Evolutionary conservation across 2,888 invertebrate species (phyloP).

Genomic region (Diarsia mendica): DNA sequence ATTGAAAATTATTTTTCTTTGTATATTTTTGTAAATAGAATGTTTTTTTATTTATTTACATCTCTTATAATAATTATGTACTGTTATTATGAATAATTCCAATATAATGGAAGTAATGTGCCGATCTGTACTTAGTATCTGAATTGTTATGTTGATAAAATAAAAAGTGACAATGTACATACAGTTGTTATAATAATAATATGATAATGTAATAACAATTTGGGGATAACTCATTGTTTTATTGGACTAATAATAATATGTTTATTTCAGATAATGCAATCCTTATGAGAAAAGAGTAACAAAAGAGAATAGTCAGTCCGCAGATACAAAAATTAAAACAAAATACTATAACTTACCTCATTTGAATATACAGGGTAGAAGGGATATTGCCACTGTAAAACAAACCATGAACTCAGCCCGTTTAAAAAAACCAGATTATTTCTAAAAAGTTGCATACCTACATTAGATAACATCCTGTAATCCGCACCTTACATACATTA

Average conservation of each 20-base stretch:
- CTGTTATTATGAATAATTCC: conserved; percentile 54
- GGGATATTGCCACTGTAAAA: no score
- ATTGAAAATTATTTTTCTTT: conserved; percentile 67
- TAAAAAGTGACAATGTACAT: conserved; percentile 81
- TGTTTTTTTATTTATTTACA: conserved; percentile 67
- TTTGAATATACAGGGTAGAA: not conserved
- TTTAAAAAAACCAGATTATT: no score
- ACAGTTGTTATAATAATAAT: conserved; percentile 77
- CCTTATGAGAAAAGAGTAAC: no score
- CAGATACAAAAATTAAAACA: no score
- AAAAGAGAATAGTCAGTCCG: no score
- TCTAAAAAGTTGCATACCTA: no score
- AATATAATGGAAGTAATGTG: conserved; percentile 66
- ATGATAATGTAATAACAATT: conserved; percentile 77
- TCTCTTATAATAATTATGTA: conserved; percentile 26
- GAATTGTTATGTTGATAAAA: conserved; percentile 78
- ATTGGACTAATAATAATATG: no score
- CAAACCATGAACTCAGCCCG: no score
- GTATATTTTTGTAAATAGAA: conserved; percentile 84
- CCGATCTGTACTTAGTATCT: conserved; percentile 84
- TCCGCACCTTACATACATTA: no score
- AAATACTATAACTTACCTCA: not conserved
- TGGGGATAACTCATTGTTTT: conserved; percentile 57
- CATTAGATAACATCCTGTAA: no score
- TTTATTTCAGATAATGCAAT: no score